These are phyloP conservation scores for Drosophila sp. DNA, from an alignment of 1,140 invertebrate species.

Conservation along the genomic window DNA sequence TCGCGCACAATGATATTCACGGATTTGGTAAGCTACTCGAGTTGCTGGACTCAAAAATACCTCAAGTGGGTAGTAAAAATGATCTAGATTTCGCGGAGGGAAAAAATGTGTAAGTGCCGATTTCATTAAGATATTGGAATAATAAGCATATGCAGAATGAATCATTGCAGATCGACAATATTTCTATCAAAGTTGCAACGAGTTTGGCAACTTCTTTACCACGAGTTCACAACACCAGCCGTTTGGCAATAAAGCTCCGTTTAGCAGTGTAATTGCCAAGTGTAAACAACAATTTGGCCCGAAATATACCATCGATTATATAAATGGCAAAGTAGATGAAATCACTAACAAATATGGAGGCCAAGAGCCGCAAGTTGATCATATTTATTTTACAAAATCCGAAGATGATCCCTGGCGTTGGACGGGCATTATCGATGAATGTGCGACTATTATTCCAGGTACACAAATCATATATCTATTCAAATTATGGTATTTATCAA, in stretches of 20 bases:
- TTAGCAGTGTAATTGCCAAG: neutral
- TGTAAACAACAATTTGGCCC: constrained; percentile 30
- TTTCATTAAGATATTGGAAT: no score
- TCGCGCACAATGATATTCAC: constrained; percentile 3
- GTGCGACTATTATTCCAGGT: constrained; percentile 34
- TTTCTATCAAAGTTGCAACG: constrained; percentile 44
- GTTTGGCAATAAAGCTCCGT: constrained; percentile 17
- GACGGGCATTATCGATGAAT: constrained; percentile 27
- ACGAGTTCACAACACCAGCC: constrained; percentile 33
- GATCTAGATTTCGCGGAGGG: neutral
- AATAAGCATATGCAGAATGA: neutral
- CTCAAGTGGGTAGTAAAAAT: neutral
- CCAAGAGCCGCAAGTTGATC: constrained; percentile 85
- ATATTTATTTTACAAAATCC: constrained; percentile 88
- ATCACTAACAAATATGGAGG: constrained; percentile 85
- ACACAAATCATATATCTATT: neutral
- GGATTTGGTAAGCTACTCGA: constrained; percentile 4
- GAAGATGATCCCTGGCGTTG: constrained; percentile 86
- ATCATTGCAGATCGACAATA: constrained; percentile 27
- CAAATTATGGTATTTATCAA: no score
- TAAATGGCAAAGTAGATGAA: constrained; percentile 28
- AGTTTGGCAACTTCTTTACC: constrained; percentile 36
- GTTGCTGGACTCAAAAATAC: constrained; percentile 7
- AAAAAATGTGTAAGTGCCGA: neutral
- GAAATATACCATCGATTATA: constrained; percentile 35